These are phyloP conservation scores for Phocoena sinus DNA, from an alignment of 2,113 vertebrate species.

Conservation along the genomic window DNA sequence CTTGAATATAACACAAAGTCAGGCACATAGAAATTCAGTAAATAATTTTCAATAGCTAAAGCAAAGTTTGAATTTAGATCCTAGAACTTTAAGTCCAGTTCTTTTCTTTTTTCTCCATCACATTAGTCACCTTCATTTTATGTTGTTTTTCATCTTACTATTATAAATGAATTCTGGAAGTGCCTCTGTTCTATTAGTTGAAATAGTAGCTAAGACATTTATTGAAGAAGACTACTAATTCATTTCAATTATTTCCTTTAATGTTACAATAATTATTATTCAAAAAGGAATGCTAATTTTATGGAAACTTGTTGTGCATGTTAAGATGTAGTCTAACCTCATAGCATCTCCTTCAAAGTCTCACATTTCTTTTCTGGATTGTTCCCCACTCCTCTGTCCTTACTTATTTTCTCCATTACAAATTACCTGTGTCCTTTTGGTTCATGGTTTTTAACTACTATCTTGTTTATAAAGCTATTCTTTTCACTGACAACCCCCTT, in stretches of 20 bases:
- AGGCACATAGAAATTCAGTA: constrained; percentile 7
- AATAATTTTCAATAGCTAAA: constrained; percentile 18
- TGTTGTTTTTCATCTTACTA: constrained; percentile 61
- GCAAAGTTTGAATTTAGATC: constrained; percentile 37
- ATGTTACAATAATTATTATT: constrained; percentile 74
- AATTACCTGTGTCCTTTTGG: background rate
- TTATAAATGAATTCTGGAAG: constrained; percentile 71
- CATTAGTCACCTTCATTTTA: constrained; percentile 66
- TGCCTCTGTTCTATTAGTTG: constrained; percentile 66
- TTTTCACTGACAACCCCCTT: background rate
- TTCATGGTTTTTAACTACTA: background rate
- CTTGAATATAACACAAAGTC: background rate
- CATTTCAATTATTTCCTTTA: constrained; percentile 76
- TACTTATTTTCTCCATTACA: background rate
- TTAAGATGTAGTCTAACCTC: constrained; percentile 53
- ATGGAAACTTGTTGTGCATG: constrained; percentile 53
- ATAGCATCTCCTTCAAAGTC: constrained; percentile 21
- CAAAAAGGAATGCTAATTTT: constrained; percentile 68
- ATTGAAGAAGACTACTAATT: constrained; percentile 75
- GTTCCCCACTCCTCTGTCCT: background rate
- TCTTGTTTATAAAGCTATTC: background rate
- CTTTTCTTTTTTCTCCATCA: background rate
- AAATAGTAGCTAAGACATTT: constrained; percentile 69
- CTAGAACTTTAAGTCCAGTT: background rate
- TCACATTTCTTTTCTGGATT: background rate